phyloP scores from a whole-genome alignment of 2,888 invertebrate species.

The Dugesia japonica region DNA sequence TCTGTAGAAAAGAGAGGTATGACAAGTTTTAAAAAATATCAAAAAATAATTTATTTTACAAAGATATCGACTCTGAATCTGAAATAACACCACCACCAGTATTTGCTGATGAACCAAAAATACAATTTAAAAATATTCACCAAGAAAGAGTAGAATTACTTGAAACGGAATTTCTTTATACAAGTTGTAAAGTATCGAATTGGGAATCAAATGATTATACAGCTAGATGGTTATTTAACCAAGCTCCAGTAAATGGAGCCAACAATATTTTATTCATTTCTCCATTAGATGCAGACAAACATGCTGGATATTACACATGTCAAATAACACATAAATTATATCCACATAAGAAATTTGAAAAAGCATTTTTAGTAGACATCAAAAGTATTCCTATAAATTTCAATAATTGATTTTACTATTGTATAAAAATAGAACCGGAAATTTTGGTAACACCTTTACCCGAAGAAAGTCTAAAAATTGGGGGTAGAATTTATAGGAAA shows the following conservation, averaged over 20 bases:
- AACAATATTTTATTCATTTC: neutral
- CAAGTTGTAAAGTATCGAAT: neutral
- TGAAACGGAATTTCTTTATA: neutral
- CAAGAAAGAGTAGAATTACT: neutral
- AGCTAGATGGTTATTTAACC: neutral
- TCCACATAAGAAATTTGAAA: neutral
- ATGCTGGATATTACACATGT: neutral
- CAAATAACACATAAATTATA: neutral
- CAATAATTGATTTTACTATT: no score
- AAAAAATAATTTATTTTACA: no score
- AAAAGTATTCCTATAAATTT: neutral
- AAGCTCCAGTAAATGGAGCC: neutral
- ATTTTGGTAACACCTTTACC: neutral
- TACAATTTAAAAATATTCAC: neutral
- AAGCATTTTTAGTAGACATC: neutral
- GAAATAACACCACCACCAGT: neutral
- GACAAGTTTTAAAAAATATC: no score
- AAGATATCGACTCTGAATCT: neutral
- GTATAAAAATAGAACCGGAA: slow-evolving; percentile 9
- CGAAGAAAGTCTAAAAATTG: neutral
- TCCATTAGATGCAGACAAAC: neutral
- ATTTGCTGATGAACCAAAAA: neutral
- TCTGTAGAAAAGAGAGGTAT: neutral
- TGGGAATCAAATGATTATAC: neutral
- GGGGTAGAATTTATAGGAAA: neutral